phyloP scores from a whole-genome alignment of 2,888 invertebrate species.

The Eupithecia pulchellata region DNA sequence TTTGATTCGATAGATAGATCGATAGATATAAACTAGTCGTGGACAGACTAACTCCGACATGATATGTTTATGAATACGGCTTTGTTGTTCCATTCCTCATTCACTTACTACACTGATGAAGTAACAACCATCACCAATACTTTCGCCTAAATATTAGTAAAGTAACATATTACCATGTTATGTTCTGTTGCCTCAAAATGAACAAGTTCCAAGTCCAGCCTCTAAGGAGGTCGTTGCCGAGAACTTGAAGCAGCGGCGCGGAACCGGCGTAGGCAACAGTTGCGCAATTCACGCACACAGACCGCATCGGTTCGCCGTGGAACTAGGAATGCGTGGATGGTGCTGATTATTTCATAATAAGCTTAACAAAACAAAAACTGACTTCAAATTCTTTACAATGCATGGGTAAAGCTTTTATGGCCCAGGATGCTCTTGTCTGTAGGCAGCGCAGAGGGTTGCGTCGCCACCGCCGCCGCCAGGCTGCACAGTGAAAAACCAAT shows the following conservation, averaged over 20 bases:
- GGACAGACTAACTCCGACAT: no score
- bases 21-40: no score
- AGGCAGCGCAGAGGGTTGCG: no score
- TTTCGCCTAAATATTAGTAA: neutral
- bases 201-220: slow-evolving; percentile 47
- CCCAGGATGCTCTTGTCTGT: no score
- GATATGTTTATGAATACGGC: no score
- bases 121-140: neutral
- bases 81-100: neutral
- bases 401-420: no score
- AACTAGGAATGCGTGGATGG: slow-evolving; percentile 17
- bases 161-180: slow-evolving; percentile 14
- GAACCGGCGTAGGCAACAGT: slow-evolving; percentile 58
- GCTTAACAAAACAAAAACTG: no score
- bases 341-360: neutral
- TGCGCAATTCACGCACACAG: slow-evolving; percentile 69
- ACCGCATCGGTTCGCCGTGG: slow-evolving; percentile 30
- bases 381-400: no score
- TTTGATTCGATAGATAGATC: no score
- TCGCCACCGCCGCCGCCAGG: no score
- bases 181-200: neutral
- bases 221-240: slow-evolving; percentile 75
- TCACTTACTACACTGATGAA: neutral
- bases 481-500: no score
- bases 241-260: slow-evolving; percentile 72